Evolutionary conservation across 2,888 invertebrate genomes (phyloP), one percentile per base, ranked within the genome.

Genomic region (Iphiclides podalirius): DNA sequence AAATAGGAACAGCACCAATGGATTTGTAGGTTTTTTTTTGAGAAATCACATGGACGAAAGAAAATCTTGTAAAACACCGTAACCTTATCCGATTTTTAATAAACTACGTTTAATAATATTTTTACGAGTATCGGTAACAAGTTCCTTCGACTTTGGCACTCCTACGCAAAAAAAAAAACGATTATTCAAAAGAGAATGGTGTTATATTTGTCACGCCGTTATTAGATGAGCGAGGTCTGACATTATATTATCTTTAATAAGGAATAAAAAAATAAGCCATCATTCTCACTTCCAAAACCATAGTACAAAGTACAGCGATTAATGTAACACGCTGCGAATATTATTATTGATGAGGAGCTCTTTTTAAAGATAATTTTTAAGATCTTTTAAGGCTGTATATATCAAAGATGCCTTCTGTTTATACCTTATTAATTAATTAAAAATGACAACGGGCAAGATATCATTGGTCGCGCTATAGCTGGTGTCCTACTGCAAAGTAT

Each of bases 401-500:
- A n/a, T n/a, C n/a, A 20, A 9, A 28, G 28, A 28, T 28, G n/a
- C 8, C 8, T 28, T 16, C 9, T 13, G 15, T 14, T 17, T 14
- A 26, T 44, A 15, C 11, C 15, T 7, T 46, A 39, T 20, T 33
- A 13, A 13, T 14, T 39, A 38, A 20, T 34, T 39, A 34, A 12
- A 23, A 33, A 40, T 35, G 39, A 52, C 34, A 47, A 26, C 38
- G 53, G 84, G 84, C 84, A 85, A 85, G 84, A 84, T 68, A 70
- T 61, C 60, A 68, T 59, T 64, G 67, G 81, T 82, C 84, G 77
- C 68, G 72, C 81, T 54, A 75, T 82, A 84, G 85, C 85, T 84
- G 80, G 58, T 74, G 63, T 54, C 13, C 15, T 37, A 9, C 53
- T 47, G 50, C 43, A 37, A 6, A 3, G 6, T 20, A 20, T 20